A percentile compares a stretch with the other conserved stretches of the same genome.
Evolutionary conservation across 2,888 invertebrate genomes (phyloP).

Genomic region (Linyphia triangularis): DNA sequence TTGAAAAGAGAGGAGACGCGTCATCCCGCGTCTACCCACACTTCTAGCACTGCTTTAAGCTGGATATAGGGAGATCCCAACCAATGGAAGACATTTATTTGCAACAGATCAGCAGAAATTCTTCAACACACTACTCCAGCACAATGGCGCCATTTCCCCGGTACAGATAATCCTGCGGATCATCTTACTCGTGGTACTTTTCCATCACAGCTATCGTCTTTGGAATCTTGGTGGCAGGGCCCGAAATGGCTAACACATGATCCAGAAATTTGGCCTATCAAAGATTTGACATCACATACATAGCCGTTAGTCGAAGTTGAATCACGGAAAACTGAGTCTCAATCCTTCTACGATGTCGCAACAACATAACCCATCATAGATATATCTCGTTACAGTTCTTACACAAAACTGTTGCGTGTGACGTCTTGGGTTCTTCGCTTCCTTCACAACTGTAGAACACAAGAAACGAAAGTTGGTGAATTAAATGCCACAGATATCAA

Average conservation of each 20-base stretch:
- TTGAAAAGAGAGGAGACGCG: no score
- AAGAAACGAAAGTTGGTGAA: background rate
- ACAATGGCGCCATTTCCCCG: no score
- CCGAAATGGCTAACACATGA: background rate
- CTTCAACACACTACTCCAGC: no score
- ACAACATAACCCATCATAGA: background rate
- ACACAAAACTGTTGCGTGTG: background rate
- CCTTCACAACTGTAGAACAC: background rate
- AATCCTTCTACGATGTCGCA: slow-evolving; percentile 9
- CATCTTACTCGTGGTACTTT: no score
- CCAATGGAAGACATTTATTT: no score
- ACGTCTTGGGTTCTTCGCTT: background rate
- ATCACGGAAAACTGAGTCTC: background rate
- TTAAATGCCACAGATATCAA: no score
- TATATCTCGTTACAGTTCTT: slow-evolving; percentile 7
- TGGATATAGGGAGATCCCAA: no score
- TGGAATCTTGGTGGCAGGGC: slow-evolving; percentile 1
- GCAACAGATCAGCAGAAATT: no score
- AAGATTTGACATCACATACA: background rate
- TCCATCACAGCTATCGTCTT: background rate
- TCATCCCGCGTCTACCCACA: no score
- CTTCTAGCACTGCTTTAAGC: no score
- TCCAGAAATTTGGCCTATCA: background rate
- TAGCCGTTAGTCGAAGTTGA: background rate
- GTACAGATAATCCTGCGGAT: no score